Evolutionary conservation across 2,797 vertebrate species (phyloP), one percentile per base, ranked within the genome.

Genomic region (Cuculus canorus): DNA sequence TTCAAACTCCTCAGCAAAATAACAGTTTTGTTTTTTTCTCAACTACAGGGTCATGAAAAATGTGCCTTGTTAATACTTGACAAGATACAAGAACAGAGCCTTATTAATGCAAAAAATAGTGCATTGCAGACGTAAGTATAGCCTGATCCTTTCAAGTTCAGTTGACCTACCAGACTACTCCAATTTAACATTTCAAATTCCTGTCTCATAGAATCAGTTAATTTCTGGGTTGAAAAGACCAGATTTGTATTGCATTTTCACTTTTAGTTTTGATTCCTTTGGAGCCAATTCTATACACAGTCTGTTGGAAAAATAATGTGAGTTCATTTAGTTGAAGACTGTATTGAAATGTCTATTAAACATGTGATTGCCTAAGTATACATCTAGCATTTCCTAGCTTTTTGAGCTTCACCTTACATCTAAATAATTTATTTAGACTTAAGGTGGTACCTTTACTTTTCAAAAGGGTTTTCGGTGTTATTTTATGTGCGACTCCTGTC

Each of bases 51-150:
- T 92, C 98, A 98, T 96, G 99, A 99, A 97, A 99, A 99, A 94
- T 99, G 99, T 97, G 99, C 99, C 96, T 96, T 99, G 98, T 93
- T 99, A 97, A 98, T 99, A 97, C 98, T 99, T 97, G 98, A 99
- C 97, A 99, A 99, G 96, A 98, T 99, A 95, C 97, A 98, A 52
- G 99, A 99, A 72, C 94, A 98, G 52, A 96, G 97, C 83, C 98
- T 99, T 92, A 98, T 99, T 78, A 99, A 99, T 37, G 98, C 98
- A 97, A 98, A 98, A 71, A 99, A 99, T 60, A 97, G 98, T 50
- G 98, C 99, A 45, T 98, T 99, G 96, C 99, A 99, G 96, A 99
- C 99, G 99, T 99, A 98, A 99, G 99, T 99, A 69, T 70, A 73
- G 60, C 27, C 54, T 84, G 24, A 83, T 68, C 32, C 50, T 89